Base-by-base conservation (phyloP, 1,140 invertebrate species). In the Heliconius congener region DNA sequence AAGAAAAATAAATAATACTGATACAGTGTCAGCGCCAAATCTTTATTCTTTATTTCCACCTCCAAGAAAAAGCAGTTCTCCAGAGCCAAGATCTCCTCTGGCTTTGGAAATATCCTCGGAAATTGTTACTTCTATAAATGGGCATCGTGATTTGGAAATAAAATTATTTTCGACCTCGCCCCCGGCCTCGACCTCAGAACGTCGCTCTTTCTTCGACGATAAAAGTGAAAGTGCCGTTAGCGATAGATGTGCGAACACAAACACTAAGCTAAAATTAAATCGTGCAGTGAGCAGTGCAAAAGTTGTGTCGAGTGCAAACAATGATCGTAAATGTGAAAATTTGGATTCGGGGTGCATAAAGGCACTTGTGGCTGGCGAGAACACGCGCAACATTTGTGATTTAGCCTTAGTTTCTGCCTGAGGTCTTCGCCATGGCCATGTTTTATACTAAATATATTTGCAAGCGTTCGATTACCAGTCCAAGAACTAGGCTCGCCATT, bases 111-210 rank as follows among this genome's bases (percentile, higher is more conserved):
- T 97, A n/a, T 97, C 96, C 0, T 97, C 97, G 19, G 96, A 97
- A 84, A 97, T 97, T 78, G 96, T 97, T 50, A 97, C 97, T 30
- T 97, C 97, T 77, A 95, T 96, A 71, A 97, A 97, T 87, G 97
- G 97, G 6, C 97, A 97, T 86, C 95, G 97, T 72, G 97, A 97
- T 89, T 92, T 97, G 83, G 97, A 97, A 91, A 97, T 97, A 86
- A 97, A 97, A 85, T 96, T 97, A 91, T 97, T 96, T 89, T 96
- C 96, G 74, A 95, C 94, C 42, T 96, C 95, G 83, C 94, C 95
- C 73, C 87, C 91, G 86, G 91, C 93, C 79, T 88, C 87, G 85
- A 90, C 88, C 85, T 86, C 87, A 83, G 90, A 93, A 80, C 89
- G 88, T 82, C 90, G 89, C 82, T 93, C 93, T 84, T 93, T 94